phyloP scores from a whole-genome alignment of 2,888 invertebrate species.

The Cryptus viduatorius region DNA sequence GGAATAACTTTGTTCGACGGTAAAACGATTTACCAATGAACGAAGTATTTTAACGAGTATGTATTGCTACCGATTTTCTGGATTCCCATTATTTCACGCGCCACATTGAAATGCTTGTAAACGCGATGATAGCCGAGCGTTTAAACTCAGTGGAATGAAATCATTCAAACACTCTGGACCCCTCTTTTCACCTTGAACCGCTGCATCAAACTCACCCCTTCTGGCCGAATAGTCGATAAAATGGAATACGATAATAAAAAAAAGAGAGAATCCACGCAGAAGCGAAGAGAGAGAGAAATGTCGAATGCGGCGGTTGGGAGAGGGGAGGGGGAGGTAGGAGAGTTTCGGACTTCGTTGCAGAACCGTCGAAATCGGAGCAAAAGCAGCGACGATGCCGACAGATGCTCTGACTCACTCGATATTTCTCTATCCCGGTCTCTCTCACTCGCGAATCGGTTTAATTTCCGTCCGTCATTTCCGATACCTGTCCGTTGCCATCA shows the following conservation, averaged over 20 bases:
- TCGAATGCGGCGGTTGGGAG: background rate
- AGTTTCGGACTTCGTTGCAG: background rate
- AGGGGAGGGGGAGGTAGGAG: background rate
- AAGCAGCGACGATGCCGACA: slow-evolving; percentile 39
- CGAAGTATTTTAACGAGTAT: background rate
- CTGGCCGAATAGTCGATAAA: slow-evolving; percentile 21
- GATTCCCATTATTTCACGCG: background rate
- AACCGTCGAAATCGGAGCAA: slow-evolving; percentile 41
- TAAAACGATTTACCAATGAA: background rate
- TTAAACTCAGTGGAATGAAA: slow-evolving; percentile 31
- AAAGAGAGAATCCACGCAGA: slow-evolving; percentile 27
- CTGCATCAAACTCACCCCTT: background rate
- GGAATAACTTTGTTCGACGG: background rate
- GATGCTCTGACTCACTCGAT: slow-evolving; percentile 6
- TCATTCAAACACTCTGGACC: slow-evolving; percentile 23
- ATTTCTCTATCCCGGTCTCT: slow-evolving; percentile 49
- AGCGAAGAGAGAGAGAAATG: slow-evolving; percentile 5
- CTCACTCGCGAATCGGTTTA: slow-evolving; percentile 74
- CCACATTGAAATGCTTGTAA: slow-evolving; percentile 14
- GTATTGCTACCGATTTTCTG: background rate
- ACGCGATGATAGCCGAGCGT: slow-evolving; percentile 30
- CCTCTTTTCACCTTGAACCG: slow-evolving; percentile 34
- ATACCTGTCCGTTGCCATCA: slow-evolving; percentile 75
- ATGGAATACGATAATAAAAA: slow-evolving; percentile 33
- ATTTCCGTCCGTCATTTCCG: slow-evolving; percentile 79